Evolutionary conservation across 2,888 invertebrate species (phyloP).

Genomic region (Trachelus troglodyta): DNA sequence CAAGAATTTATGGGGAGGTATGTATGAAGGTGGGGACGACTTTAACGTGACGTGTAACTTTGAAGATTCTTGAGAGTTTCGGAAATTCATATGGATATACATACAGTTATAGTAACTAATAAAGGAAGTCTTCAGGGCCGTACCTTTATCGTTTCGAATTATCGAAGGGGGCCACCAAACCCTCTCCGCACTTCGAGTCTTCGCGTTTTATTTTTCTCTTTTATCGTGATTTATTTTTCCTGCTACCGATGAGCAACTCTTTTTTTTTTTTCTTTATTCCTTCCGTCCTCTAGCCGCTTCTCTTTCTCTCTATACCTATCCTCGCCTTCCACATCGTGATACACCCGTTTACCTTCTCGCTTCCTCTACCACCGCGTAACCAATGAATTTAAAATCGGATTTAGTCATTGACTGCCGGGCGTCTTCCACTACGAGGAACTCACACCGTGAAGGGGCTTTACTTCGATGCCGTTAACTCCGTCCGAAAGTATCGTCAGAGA

Average conservation of each 20-base stretch:
- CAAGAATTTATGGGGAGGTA: constrained; percentile 29
- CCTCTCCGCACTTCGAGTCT: no score
- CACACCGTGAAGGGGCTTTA: neutral
- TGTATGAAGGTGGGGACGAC: neutral
- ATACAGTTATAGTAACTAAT: neutral
- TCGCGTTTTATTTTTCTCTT: constrained; percentile 7
- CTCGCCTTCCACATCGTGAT: neutral
- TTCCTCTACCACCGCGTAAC: neutral
- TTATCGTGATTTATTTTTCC: constrained; percentile 31
- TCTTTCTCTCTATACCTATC: neutral
- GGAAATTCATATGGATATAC: neutral
- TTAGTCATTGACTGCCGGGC: neutral
- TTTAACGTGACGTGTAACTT: constrained; percentile 5
- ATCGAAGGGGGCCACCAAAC: constrained; percentile 23
- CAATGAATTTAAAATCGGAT: neutral
- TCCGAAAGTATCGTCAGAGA: neutral
- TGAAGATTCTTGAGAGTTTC: constrained; percentile 12
- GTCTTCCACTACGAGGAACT: neutral
- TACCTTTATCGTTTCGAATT: constrained; percentile 27
- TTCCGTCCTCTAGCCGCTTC: neutral
- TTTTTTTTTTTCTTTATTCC: neutral
- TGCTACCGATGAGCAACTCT: neutral
- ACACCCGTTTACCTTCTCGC: neutral
- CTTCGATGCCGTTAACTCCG: neutral
- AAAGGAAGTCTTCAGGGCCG: neutral